phyloP scores from a whole-genome alignment of 2,888 invertebrate species.

The Trichopria drosophilae region DNA sequence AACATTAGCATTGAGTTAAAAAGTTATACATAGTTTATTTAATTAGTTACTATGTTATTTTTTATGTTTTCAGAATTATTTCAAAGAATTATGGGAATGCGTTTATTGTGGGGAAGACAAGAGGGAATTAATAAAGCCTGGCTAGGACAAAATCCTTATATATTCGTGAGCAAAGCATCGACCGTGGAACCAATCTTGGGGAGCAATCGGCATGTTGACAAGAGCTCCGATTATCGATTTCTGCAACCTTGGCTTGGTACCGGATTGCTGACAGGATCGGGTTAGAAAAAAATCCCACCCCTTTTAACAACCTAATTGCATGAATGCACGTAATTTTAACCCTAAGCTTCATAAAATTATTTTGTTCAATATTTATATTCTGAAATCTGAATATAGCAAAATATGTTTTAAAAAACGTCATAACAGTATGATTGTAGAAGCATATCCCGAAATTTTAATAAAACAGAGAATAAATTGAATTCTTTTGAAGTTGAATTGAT shows the following conservation, averaged over 20 bases:
- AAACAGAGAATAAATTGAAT: too few species aligned
- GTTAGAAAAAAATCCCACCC: slow-evolving; percentile 44
- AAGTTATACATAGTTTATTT: background rate
- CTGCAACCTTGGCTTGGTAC: slow-evolving; percentile 66
- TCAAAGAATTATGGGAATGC: slow-evolving; percentile 60
- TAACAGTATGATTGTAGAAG: too few species aligned
- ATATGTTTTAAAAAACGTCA: too few species aligned
- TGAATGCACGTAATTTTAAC: too few species aligned
- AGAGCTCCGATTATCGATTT: slow-evolving; percentile 64
- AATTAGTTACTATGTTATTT: too few species aligned
- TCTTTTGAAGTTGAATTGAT: too few species aligned
- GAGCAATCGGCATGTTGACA: slow-evolving; percentile 64
- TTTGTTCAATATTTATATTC: too few species aligned
- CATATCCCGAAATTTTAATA: too few species aligned
- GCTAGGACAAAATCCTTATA: slow-evolving; percentile 60
- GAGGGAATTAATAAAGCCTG: slow-evolving; percentile 62
- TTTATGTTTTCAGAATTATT: slow-evolving; percentile 57
- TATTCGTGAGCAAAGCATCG: slow-evolving; percentile 61
- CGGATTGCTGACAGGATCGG: slow-evolving; percentile 63
- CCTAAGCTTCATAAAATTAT: too few species aligned
- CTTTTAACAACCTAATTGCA: too few species aligned
- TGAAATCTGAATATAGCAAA: too few species aligned
- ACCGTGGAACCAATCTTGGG: slow-evolving; percentile 63
- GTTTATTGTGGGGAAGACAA: slow-evolving; percentile 60
- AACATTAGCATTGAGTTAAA: too few species aligned